These are phyloP conservation scores for Lagodon rhomboides DNA, from an alignment of 2,797 vertebrate species.

Conservation along the genomic window DNA sequence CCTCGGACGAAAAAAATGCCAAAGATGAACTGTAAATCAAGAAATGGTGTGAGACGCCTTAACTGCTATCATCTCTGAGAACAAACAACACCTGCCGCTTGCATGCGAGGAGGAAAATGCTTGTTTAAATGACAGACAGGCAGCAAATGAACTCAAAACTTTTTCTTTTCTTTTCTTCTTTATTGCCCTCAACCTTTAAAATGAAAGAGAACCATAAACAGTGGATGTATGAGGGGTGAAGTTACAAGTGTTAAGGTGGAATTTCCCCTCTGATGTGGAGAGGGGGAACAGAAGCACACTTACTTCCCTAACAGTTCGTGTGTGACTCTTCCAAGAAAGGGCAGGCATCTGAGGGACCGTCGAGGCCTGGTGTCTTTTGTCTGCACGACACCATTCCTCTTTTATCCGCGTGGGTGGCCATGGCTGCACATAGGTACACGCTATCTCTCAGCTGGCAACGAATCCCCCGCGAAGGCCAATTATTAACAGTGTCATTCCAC, in stretches of 20 bases:
- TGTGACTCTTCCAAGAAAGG: constrained; percentile 51
- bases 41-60: constrained; percentile 46
- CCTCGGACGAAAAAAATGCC: constrained; percentile 30
- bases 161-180: constrained; percentile 27
- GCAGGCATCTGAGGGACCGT: constrained; percentile 51
- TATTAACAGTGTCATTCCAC: constrained; percentile 33
- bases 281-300: background rate
- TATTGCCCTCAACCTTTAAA: constrained; percentile 40
- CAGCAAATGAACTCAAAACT: constrained; percentile 39
- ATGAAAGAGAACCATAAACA: constrained; percentile 56
- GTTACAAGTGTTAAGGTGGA: constrained; percentile 49
- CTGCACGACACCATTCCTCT: constrained; percentile 56
- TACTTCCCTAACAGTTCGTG: constrained; percentile 38
- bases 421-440: constrained; percentile 57
- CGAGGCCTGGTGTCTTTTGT: constrained; percentile 52
- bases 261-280: constrained; percentile 61
- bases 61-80: constrained; percentile 59
- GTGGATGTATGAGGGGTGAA: constrained; percentile 36
- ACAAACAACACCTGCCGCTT: constrained; percentile 66
- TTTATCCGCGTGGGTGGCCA: constrained; percentile 80
- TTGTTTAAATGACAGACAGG: constrained; percentile 48
- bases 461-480: constrained; percentile 30
- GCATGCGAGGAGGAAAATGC: constrained; percentile 56
- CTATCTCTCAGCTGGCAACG: constrained; percentile 57
- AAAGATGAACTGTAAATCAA: constrained; percentile 66